Conservation (phyloP, 2,113 vertebrate genomes). For the Elachura formosa region DNA sequence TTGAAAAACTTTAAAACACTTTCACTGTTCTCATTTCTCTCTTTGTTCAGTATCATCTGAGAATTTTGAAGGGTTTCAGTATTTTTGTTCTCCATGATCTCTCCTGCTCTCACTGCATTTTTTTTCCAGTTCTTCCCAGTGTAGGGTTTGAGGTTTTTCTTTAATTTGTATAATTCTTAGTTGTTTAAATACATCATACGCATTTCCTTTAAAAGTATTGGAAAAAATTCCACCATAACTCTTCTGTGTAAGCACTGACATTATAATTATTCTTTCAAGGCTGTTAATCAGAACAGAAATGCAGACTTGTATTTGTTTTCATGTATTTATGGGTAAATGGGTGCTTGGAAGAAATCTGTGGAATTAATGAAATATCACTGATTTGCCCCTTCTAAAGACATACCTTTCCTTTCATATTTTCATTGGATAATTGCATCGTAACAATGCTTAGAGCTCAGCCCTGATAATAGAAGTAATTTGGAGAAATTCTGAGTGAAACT, state of each 20-base stretch:
- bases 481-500: background rate
- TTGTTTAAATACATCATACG: background rate
- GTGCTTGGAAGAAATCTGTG: background rate
- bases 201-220: background rate
- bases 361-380: background rate
- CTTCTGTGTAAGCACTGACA: background rate
- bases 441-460: background rate
- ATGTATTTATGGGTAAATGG: background rate
- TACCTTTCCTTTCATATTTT: background rate
- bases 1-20: background rate
- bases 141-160: fast-evolving
- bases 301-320: background rate
- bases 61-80: background rate
- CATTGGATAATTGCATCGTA: background rate
- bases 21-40: background rate
- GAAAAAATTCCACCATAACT: background rate
- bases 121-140: background rate
- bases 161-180: background rate
- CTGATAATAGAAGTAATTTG: background rate
- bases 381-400: background rate
- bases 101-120: fast-evolving
- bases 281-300: background rate
- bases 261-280: background rate
- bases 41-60: background rate
- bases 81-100: background rate